Conservation (phyloP, 1,140 invertebrate genomes). For the Adelges cooleyi region DNA sequence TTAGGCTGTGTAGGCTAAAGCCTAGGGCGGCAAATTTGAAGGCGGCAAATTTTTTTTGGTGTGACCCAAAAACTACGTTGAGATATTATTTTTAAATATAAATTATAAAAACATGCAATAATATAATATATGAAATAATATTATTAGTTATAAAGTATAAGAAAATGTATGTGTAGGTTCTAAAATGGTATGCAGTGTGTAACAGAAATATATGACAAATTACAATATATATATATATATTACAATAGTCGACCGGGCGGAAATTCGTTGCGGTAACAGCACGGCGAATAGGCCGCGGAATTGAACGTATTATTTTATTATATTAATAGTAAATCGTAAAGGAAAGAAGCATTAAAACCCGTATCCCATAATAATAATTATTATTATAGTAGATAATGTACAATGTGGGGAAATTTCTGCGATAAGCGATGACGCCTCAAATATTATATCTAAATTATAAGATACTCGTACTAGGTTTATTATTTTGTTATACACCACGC, state of each 20-base stretch:
- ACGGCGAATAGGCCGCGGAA: constrained; percentile 7
- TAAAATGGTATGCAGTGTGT: too few relatives aligned
- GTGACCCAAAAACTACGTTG: too few relatives aligned
- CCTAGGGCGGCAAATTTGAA: too few relatives aligned
- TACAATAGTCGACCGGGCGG: neutral
- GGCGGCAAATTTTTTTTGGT: too few relatives aligned
- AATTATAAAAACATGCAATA: too few relatives aligned
- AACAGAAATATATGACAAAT: too few relatives aligned
- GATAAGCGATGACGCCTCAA: constrained; percentile 1
- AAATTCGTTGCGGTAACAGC: constrained; percentile 5
- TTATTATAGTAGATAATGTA: constrained; percentile 8
- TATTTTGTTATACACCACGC: constrained; percentile 10
- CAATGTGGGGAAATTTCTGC: constrained; percentile 4
- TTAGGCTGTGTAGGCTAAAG: too few relatives aligned
- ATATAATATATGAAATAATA: too few relatives aligned
- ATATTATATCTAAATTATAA: constrained; percentile 5
- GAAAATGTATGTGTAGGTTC: too few relatives aligned
- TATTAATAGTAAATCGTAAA: constrained; percentile 13
- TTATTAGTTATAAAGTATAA: too few relatives aligned
- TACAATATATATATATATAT: neutral
- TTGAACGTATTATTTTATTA: constrained; percentile 10
- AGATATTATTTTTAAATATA: too few relatives aligned
- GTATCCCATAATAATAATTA: neutral
- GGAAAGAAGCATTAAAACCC: constrained; percentile 15
- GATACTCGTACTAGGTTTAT: constrained; percentile 9